These are phyloP conservation scores for Lepidonotus clava DNA, from an alignment of 2,888 invertebrate species.

Conservation along the genomic window DNA sequence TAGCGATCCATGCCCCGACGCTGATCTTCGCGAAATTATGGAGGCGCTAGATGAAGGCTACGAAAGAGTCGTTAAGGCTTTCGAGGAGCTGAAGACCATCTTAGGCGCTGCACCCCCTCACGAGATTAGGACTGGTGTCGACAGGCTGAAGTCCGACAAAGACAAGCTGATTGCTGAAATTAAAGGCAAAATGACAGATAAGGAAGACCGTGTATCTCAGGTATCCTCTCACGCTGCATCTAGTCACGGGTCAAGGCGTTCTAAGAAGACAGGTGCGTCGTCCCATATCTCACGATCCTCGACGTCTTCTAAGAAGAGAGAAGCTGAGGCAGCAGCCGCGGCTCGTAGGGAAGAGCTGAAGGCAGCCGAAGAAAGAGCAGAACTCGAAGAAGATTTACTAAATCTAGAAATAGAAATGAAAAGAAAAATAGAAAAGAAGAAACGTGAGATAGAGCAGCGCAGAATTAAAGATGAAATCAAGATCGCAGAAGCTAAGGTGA, in stretches of 20 bases:
- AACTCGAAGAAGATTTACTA: not conserved
- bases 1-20: too few relatives aligned
- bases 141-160: not conserved
- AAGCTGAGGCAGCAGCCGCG: not conserved
- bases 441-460: not conserved
- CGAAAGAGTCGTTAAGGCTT: too few relatives aligned
- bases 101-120: not conserved
- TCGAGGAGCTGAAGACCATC: too few relatives aligned
- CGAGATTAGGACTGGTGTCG: not conserved
- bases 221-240: not conserved
- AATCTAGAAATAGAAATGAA: not conserved
- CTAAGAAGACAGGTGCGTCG: not conserved
- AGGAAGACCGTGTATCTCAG: not conserved
- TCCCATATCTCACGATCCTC: not conserved
- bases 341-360: not conserved
- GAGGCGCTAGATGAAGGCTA: too few relatives aligned
- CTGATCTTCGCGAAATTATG: too few relatives aligned
- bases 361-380: not conserved
- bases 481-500: slow-evolving; percentile 32
- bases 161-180: not conserved
- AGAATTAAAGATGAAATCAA: not conserved
- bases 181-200: not conserved
- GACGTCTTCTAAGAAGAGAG: not conserved
- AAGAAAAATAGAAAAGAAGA: slow-evolving; percentile 10
- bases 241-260: not conserved